Evolutionary conservation across 2,113 vertebrate genomes (phyloP).

Genomic region (Dasypus novemcinctus): DNA sequence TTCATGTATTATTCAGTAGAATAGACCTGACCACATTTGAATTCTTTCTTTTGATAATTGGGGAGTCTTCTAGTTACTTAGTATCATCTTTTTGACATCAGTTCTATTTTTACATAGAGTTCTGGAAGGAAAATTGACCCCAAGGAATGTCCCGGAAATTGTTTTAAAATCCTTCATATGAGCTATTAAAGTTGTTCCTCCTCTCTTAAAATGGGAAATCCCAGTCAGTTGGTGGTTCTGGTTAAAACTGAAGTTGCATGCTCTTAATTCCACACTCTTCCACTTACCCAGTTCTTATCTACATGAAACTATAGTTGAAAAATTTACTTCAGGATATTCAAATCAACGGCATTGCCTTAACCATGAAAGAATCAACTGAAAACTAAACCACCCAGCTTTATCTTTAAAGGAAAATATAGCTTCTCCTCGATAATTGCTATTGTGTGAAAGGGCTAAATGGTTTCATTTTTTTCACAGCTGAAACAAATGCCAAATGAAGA

Average conservation of each 20-base stretch:
- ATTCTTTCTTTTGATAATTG: neutral
- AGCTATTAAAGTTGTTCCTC: neutral
- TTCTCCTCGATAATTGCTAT: neutral
- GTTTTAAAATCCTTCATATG: neutral
- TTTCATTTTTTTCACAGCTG: neutral
- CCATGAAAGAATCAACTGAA: neutral
- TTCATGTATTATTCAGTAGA: neutral
- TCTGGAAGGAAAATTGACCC: neutral
- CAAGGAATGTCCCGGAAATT: neutral
- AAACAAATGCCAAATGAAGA: neutral
- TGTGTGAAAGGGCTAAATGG: neutral
- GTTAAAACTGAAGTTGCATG: neutral
- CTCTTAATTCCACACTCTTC: neutral
- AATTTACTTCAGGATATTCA: neutral
- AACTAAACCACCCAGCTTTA: neutral
- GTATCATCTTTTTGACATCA: neutral
- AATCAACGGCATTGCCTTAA: neutral
- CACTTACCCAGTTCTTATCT: neutral
- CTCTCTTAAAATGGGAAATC: neutral
- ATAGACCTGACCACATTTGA: neutral
- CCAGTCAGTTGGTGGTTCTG: neutral
- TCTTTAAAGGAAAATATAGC: neutral
- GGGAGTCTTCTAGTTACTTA: neutral
- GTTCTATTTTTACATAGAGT: constrained; percentile 5
- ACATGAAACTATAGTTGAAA: neutral